These are phyloP conservation scores for Trididemnum clinides DNA, from an alignment of 23 tunicate genomes.

Conservation along the genomic window DNA sequence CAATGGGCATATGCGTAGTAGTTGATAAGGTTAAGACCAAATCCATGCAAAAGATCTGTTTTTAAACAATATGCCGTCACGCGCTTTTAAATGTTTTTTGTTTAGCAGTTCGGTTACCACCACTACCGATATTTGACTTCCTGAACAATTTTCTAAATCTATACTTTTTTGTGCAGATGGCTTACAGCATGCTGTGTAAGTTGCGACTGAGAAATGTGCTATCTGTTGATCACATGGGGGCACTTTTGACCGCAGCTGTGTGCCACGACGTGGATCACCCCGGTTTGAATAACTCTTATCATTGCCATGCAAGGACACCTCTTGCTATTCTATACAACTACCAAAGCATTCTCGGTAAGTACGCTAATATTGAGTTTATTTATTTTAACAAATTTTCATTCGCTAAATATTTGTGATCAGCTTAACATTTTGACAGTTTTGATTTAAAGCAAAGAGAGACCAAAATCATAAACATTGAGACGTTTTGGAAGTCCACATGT, in stretches of 20 bases:
- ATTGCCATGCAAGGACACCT: slow-evolving; percentile 80
- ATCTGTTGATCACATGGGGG: slow-evolving; percentile 82
- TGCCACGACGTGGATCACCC: slow-evolving; percentile 99
- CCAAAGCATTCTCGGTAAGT: slow-evolving; percentile 85
- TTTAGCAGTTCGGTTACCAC: too few relatives aligned
- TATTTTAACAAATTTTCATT: neutral
- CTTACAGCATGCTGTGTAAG: slow-evolving; percentile 86
- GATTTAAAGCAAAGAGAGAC: too few relatives aligned
- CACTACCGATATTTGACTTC: neutral
- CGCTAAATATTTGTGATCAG: neutral
- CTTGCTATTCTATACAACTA: slow-evolving; percentile 90
- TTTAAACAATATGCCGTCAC: too few relatives aligned
- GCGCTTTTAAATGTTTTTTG: too few relatives aligned
- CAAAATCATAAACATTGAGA: too few relatives aligned
- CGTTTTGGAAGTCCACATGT: too few relatives aligned
- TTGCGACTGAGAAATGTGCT: slow-evolving; percentile 48
- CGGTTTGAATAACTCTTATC: slow-evolving; percentile 87
- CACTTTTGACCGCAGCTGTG: slow-evolving; percentile 81
- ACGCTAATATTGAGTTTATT: too few relatives aligned
- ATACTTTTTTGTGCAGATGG: slow-evolving; percentile 54
- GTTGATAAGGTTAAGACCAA: too few relatives aligned
- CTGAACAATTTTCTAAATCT: neutral
- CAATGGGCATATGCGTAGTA: too few relatives aligned
- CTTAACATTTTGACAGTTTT: too few relatives aligned
- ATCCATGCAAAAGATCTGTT: too few relatives aligned